Percentiles rank a stretch among this genome's conserved stretches.
Evolutionary conservation across 2,113 vertebrate species (phyloP).

Genomic region (Vombatus ursinus): DNA sequence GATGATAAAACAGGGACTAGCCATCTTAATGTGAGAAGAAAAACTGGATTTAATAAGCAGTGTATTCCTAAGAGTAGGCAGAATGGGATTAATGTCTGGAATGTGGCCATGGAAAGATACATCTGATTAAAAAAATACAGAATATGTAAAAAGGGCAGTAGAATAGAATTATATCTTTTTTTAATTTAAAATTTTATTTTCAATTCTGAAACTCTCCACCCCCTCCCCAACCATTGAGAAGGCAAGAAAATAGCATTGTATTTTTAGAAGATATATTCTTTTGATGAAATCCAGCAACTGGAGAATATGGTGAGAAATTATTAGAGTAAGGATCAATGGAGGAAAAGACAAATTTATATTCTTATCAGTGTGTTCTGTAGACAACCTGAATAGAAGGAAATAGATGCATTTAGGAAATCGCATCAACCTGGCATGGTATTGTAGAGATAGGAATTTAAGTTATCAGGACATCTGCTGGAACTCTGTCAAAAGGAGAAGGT

Average conservation of each 20-base stretch:
- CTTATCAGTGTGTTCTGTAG: neutral
- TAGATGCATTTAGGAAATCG: neutral
- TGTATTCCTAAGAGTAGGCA: neutral
- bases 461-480: neutral
- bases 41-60: neutral
- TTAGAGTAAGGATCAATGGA: neutral
- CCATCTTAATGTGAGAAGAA: neutral
- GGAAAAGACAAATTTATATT: neutral
- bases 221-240: neutral
- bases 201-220: neutral
- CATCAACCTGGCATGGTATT: neutral
- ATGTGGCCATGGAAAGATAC: neutral
- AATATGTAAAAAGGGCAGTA: neutral
- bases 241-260: neutral
- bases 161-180: neutral
- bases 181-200: neutral
- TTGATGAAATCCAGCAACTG: neutral
- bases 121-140: neutral
- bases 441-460: neutral
- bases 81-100: neutral
- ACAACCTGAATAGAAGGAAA: neutral
- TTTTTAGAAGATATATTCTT: neutral
- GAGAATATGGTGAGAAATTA: neutral
- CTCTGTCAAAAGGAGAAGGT: neutral
- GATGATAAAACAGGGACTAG: neutral